A percentile compares a stretch with the other conserved stretches of the same genome.
These are phyloP conservation scores for Spinus pinus DNA, from an alignment of 2,797 vertebrate genomes.

Conservation along the genomic window DNA sequence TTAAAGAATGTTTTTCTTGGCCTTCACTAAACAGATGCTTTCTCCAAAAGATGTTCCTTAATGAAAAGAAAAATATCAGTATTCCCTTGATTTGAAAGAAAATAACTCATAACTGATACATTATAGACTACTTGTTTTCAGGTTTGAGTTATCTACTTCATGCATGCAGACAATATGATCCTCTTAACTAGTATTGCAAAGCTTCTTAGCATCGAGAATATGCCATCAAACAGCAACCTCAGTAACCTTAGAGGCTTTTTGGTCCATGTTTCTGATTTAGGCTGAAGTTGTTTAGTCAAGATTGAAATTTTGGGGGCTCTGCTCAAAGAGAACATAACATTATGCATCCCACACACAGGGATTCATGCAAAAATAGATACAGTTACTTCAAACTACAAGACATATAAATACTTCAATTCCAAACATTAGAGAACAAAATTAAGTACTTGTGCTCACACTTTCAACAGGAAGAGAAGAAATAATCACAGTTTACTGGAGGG, in stretches of 20 bases:
- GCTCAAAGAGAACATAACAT: not conserved
- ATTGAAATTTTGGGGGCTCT: not conserved
- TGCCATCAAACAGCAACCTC: not conserved
- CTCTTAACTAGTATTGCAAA: not conserved
- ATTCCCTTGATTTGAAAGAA: not conserved
- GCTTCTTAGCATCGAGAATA: not conserved
- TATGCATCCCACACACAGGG: not conserved
- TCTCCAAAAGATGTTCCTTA: not conserved
- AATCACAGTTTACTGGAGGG: not conserved
- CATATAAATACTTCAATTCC: not conserved
- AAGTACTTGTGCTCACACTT: not conserved
- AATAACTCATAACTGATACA: not conserved
- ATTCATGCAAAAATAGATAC: not conserved
- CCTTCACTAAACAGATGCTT: not conserved
- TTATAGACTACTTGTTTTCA: not conserved
- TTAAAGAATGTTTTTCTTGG: not conserved
- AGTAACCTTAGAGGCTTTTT: not conserved
- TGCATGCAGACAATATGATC: not conserved
- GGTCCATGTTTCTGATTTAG: not conserved
- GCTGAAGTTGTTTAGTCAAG: not conserved
- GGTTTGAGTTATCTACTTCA: not conserved
- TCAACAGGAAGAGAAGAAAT: not conserved
- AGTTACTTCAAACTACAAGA: not conserved
- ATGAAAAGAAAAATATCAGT: not conserved
- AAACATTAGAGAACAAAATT: not conserved